Conservation (phyloP, 1,140 invertebrate genomes). For the Dendroctonus ponderosae region DNA sequence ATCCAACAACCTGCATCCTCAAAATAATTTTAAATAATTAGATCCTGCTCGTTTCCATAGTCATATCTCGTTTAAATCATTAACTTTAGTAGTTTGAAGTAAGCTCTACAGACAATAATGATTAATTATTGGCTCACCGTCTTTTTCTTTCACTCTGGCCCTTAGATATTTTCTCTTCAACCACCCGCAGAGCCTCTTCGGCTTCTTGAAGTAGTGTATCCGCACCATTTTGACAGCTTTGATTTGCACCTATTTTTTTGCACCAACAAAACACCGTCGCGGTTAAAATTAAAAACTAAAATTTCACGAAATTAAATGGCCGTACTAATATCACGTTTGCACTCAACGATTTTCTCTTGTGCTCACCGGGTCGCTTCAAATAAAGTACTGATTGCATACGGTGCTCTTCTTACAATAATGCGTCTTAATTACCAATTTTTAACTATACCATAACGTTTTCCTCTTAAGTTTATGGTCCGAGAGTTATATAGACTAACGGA, state of each 20-base stretch:
- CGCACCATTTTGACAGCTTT: constrained; percentile 41
- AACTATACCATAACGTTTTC: constrained; percentile 44
- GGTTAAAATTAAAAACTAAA: not conserved
- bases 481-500: constrained; percentile 43
- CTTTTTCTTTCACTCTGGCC: constrained; percentile 47
- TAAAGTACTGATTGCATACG: constrained; percentile 14
- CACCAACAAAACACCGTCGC: constrained; percentile 26
- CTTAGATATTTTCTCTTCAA: constrained; percentile 43
- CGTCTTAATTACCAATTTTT: constrained; percentile 43
- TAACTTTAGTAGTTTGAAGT: not conserved
- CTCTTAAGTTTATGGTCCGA: constrained; percentile 41
- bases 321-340: not conserved
- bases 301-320: not conserved
- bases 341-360: constrained; percentile 12
- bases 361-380: constrained; percentile 14
- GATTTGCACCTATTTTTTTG: constrained; percentile 45
- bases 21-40: too few species aligned
- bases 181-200: constrained; percentile 45
- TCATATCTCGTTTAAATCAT: not conserved
- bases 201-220: constrained; percentile 40
- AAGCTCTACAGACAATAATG: not conserved
- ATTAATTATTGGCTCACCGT: constrained; percentile 35
- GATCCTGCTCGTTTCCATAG: not conserved
- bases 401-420: constrained; percentile 32
- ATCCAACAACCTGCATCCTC: too few species aligned